Evolutionary conservation across 2,888 invertebrate species (phyloP), one percentile per base, ranked within the genome.

Genomic region (Periphyllus acericola): DNA sequence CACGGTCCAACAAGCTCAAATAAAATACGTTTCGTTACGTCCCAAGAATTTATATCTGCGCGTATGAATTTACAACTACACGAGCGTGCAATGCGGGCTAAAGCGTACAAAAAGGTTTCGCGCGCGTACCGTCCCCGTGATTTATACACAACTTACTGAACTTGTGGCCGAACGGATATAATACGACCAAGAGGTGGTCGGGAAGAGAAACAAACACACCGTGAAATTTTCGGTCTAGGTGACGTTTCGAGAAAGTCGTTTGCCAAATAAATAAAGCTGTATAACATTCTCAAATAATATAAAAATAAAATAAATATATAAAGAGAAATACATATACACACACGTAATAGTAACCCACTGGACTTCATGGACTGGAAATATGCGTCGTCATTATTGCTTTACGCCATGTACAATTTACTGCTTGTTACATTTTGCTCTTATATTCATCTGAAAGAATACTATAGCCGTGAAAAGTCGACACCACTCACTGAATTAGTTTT

Each of bases 211-310:
- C 71, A 79, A 86, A 86, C 85, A 78, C 14, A 79, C 85, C 79
- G 79, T 79, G 79, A 79, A 86, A 86, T 86, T 86, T 86, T 86
- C 29, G 55, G 85, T 86, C 79, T 79, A 86, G 85, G 85, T 86
- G 68, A 86, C 79, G 71, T 86, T 79, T 86, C 71, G 71, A 79
- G 68, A 85, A 85, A 85, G 52, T 85, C 85, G 78, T 85, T 85
- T 86, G 78, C 71, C 85, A 86, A 86, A 86, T 86, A 86, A 86
- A 79, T 86, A 79, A 86, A 79, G 79, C 71, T n/a, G 34, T 85
- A 71, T 34, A 71, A n/a, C 21, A 40, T 76, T 78, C 55, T 55
- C 21, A 86, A 79, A 79, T 72, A 55, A 72, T 79, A 79, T 66
- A 40, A 40, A 83, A 60, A 29, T 29, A 74, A 34, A 76, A 80